Conservation (phyloP, 2,113 vertebrate genomes). For the Porphyrio hochstetteri region DNA sequence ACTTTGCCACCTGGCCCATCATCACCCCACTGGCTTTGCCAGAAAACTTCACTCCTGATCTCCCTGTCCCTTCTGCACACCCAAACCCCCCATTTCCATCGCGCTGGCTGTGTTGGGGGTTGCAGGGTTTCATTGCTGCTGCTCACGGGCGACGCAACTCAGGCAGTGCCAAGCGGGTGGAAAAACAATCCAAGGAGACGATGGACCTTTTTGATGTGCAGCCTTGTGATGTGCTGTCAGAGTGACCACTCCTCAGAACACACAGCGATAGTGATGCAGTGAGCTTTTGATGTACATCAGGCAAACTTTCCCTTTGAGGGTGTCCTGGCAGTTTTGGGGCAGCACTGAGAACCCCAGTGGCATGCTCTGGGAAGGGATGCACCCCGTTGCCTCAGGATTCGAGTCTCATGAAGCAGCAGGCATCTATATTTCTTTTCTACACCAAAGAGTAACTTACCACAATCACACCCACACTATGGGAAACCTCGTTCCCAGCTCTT, state of each 20-base stretch:
- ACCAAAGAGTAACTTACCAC: neutral
- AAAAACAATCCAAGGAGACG: neutral
- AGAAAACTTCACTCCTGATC: neutral
- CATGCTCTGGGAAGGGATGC: too few relatives aligned
- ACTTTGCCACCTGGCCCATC: accelerated
- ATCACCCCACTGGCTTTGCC: neutral
- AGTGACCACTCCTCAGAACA: neutral
- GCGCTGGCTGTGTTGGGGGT: neutral
- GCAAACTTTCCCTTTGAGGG: neutral
- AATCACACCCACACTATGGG: accelerated
- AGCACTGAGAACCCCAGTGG: neutral
- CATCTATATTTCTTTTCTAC: neutral
- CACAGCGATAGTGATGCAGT: neutral
- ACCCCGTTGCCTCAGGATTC: neutral
- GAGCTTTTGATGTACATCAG: neutral
- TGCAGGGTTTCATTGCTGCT: neutral
- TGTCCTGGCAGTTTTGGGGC: neutral
- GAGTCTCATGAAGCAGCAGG: neutral
- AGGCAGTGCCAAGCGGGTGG: neutral
- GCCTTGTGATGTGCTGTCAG: neutral
- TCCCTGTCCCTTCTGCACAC: neutral
- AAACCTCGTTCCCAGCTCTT: accelerated
- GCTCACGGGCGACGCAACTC: too few relatives aligned
- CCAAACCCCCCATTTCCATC: neutral
- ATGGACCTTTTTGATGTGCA: neutral